Conservation (phyloP, 2,797 vertebrate genomes). For the Coluber constrictor region DNA sequence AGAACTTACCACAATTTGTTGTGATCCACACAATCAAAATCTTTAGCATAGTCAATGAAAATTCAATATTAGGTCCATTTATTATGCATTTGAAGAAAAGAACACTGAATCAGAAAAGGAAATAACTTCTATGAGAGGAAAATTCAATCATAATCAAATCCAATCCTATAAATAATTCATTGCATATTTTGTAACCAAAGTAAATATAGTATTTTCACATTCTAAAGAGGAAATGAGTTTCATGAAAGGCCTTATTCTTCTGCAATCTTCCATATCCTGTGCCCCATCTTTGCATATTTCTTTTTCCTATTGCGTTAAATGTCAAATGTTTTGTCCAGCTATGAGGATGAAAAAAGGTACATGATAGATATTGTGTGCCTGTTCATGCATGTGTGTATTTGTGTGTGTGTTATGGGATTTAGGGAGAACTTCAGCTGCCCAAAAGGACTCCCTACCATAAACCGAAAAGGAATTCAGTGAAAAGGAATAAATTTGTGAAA, state of each 20-base stretch:
- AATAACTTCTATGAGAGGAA: not conserved
- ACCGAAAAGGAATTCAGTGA: not conserved
- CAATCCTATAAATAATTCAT: constrained; percentile 18
- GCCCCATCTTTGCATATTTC: not conserved
- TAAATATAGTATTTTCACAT: not conserved
- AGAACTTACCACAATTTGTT: no score
- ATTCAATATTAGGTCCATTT: not conserved
- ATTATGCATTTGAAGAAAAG: not conserved
- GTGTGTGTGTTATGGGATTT: not conserved
- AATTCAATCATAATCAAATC: constrained; percentile 15
- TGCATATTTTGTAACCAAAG: not conserved
- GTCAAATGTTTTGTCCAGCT: not conserved
- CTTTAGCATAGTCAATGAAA: not conserved
- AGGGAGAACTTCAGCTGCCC: not conserved
- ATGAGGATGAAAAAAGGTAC: not conserved
- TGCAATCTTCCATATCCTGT: not conserved
- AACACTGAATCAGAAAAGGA: not conserved
- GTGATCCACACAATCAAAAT: no score
- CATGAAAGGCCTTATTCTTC: not conserved
- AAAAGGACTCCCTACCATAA: not conserved
- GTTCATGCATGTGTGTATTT: not conserved
- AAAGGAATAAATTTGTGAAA: not conserved
- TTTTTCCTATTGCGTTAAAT: no score
- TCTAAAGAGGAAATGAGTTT: not conserved
- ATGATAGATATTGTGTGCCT: not conserved